These are phyloP conservation scores for Heteromyza rotundicornis DNA, from an alignment of 2,888 invertebrate genomes.

Conservation along the genomic window DNA sequence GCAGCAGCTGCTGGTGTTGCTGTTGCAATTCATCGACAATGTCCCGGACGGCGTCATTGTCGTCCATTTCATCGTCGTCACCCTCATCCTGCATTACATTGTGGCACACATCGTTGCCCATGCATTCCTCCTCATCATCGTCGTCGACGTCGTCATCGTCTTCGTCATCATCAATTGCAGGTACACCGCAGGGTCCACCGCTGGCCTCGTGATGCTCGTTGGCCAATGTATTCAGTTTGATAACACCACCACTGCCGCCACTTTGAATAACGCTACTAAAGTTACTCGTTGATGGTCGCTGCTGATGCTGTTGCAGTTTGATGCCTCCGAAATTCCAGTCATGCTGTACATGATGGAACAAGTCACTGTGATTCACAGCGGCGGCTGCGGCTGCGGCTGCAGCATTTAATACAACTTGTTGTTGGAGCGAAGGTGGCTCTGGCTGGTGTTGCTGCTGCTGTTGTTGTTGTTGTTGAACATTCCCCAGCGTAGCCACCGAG, in stretches of 20 bases:
- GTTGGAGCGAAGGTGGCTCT: conserved; percentile 26
- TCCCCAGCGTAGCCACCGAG: conserved; percentile 38
- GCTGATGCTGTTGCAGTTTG: conserved; percentile 36
- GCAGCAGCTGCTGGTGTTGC: conserved; percentile 43
- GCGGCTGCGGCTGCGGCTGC: background rate
- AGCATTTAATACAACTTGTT: conserved; percentile 12
- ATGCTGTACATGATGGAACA: conserved; percentile 60
- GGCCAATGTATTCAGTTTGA: background rate
- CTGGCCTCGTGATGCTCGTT: background rate
- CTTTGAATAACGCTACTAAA: conserved; percentile 32
- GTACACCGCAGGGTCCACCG: conserved; percentile 10
- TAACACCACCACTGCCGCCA: too few relatives aligned
- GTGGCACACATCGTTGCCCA: conserved; percentile 16
- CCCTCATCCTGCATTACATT: conserved; percentile 31
- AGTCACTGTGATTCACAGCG: conserved; percentile 43
- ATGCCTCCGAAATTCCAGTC: conserved; percentile 61
- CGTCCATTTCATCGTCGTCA: conserved; percentile 35
- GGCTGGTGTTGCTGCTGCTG: conserved; percentile 20
- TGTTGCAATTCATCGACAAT: conserved; percentile 54
- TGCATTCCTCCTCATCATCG: conserved; percentile 44
- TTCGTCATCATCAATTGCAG: conserved; percentile 23
- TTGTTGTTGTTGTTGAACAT: conserved; percentile 29
- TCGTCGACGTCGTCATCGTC: conserved; percentile 30
- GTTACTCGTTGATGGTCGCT: conserved; percentile 25
- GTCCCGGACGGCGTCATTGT: conserved; percentile 49